Percentiles rank a stretch among this genome's conserved stretches.
Evolutionary conservation across 1,140 invertebrate species (phyloP).

Genomic region (Megalopta genalis): DNA sequence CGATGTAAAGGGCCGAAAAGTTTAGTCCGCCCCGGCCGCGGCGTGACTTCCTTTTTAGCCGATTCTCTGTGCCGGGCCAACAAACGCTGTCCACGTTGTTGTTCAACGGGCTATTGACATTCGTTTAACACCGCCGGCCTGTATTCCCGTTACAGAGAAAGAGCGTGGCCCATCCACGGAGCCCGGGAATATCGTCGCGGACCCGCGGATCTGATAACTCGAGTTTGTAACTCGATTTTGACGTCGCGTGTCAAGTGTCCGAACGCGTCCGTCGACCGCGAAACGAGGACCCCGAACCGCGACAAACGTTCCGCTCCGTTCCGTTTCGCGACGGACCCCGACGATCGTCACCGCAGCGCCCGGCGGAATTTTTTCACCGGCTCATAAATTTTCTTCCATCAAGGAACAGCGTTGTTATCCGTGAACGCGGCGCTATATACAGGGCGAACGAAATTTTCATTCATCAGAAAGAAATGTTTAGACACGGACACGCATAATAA

Average conservation of each 20-base stretch:
- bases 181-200: background rate
- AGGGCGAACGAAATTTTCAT: no score
- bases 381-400: slow-evolving; percentile 9
- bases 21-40: no score
- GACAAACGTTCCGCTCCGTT: background rate
- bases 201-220: background rate
- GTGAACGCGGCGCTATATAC: no score
- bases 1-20: no score
- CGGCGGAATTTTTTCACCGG: no score
- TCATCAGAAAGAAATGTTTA: no score
- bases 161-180: background rate
- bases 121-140: background rate
- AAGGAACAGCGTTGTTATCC: background rate
- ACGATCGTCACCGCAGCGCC: no score
- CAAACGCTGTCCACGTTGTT: background rate
- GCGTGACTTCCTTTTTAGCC: no score
- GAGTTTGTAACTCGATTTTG: slow-evolving; percentile 9
- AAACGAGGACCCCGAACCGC: background rate
- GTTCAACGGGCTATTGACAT: background rate
- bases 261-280: background rate
- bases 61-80: background rate
- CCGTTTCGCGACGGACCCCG: no score
- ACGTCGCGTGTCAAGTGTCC: background rate
- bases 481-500: no score
- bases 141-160: background rate